Evolutionary conservation across 2,888 invertebrate species (phyloP).

Genomic region (Orchesella flavescens): DNA sequence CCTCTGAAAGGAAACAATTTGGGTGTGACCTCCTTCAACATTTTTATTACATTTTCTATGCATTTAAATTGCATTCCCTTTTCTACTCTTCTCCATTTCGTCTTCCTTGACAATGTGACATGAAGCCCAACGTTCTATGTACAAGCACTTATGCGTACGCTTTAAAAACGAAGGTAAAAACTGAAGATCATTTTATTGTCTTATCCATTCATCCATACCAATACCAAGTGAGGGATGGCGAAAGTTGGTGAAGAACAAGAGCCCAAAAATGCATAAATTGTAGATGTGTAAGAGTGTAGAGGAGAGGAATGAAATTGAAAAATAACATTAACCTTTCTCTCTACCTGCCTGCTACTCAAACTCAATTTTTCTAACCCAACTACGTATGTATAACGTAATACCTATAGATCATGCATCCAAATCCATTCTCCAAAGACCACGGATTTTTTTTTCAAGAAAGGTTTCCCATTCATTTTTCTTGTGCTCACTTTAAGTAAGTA

Average conservation of each 20-base stretch:
- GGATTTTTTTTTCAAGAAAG: too few relatives aligned
- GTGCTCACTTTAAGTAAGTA: too few relatives aligned
- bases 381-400: too few relatives aligned
- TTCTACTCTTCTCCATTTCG: conserved; percentile 33
- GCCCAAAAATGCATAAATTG: not conserved
- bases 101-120: conserved; percentile 27
- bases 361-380: too few relatives aligned
- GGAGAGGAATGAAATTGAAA: conserved; percentile 23
- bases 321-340: conserved; percentile 24
- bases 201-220: not conserved
- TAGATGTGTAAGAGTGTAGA: not conserved
- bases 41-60: conserved; percentile 55
- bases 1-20: conserved; percentile 42
- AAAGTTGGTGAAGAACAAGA: not conserved
- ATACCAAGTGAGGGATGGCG: not conserved
- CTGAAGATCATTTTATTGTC: not conserved
- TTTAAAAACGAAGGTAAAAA: not conserved
- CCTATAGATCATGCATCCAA: too few relatives aligned
- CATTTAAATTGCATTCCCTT: conserved; percentile 55
- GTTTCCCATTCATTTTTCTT: too few relatives aligned
- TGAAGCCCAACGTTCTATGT: conserved; percentile 24
- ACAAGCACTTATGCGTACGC: too few relatives aligned
- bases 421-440: too few relatives aligned
- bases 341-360: too few relatives aligned
- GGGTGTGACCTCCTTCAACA: conserved; percentile 43